Conservation (phyloP, 2,797 vertebrate species). For the Monodelphis domestica region DNA sequence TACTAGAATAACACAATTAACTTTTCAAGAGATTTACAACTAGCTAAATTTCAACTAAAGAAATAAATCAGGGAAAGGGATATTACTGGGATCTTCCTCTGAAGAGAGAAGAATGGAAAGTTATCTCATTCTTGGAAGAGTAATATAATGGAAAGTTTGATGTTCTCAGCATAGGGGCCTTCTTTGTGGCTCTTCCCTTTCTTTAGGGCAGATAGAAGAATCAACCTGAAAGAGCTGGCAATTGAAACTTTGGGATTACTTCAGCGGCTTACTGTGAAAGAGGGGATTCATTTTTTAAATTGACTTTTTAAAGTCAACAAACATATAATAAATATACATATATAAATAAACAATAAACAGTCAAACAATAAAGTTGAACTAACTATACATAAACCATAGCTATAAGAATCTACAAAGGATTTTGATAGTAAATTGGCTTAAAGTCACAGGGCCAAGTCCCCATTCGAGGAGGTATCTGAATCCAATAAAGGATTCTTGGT, state of each 20-base stretch:
- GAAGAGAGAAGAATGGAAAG: background rate
- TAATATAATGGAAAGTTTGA: background rate
- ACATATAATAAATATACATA: too few species aligned
- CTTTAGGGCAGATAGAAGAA: background rate
- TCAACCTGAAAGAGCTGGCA: background rate
- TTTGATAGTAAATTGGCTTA: background rate
- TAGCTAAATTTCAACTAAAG: background rate
- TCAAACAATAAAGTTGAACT: too few species aligned
- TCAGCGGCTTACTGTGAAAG: conserved; percentile 20
- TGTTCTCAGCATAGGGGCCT: background rate
- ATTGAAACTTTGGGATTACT: background rate
- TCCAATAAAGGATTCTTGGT: conserved; percentile 40
- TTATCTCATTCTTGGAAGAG: background rate
- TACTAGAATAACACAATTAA: background rate
- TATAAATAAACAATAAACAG: too few species aligned
- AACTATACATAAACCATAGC: conserved; percentile 31
- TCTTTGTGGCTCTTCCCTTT: background rate
- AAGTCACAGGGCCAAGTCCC: conserved; percentile 19
- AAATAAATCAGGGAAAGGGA: background rate
- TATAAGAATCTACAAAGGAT: background rate
- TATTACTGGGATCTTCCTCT: background rate
- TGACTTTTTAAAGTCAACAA: conserved; percentile 40
- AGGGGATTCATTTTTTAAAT: conserved; percentile 19
- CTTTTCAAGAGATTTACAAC: background rate
- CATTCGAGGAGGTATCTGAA: conserved; percentile 22